phyloP scores from a whole-genome alignment of 2,888 invertebrate species.

The Bhutanitis thaidina region DNA sequence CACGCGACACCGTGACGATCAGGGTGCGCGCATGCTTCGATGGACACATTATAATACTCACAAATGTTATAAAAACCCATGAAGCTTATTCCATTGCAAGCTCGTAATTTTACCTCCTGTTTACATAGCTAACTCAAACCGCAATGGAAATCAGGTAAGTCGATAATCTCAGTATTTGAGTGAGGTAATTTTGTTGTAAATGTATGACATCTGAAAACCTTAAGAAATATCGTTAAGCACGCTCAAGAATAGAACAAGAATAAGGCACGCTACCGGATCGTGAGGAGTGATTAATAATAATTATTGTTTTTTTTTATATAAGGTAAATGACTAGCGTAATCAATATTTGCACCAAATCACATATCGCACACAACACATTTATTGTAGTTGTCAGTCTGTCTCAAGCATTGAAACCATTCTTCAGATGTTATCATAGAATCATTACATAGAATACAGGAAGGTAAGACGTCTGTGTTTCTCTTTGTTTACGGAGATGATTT shows the following conservation, averaged over 20 bases:
- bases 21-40: constrained; percentile 52
- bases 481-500: too few species aligned
- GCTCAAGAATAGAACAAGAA: constrained; percentile 37
- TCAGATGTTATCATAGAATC: too few species aligned
- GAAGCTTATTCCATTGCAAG: constrained; percentile 23
- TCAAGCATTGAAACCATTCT: too few species aligned
- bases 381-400: too few species aligned
- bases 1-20: constrained; percentile 73
- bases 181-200: background rate
- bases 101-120: background rate
- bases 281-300: constrained; percentile 25
- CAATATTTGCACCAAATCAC: too few species aligned
- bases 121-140: background rate
- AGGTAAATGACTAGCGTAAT: too few species aligned
- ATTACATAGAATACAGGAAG: too few species aligned
- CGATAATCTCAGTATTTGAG: constrained; percentile 6
- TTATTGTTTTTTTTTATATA: too few species aligned
- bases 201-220: constrained; percentile 14
- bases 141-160: constrained; percentile 23
- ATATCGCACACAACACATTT: too few species aligned
- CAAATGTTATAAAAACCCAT: constrained; percentile 5
- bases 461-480: too few species aligned
- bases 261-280: constrained; percentile 36
- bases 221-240: constrained; percentile 35
- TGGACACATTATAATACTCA: constrained; percentile 26